These are phyloP conservation scores for Cheilosia variabilis DNA, from an alignment of 2,888 invertebrate species.

Conservation along the genomic window DNA sequence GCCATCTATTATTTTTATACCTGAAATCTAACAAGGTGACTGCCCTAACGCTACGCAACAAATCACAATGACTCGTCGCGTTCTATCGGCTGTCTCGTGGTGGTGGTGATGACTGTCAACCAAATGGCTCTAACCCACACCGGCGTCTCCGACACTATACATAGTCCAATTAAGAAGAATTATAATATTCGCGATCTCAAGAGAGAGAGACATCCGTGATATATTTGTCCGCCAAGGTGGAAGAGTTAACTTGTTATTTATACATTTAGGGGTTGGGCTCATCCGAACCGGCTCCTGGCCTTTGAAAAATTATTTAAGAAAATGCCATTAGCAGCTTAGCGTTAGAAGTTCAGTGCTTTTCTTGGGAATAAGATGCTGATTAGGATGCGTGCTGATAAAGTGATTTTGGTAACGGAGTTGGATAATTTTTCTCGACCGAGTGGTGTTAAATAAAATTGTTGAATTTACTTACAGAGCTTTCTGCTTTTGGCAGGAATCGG, in stretches of 20 bases:
- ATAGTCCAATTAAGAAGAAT: slow-evolving; percentile 48
- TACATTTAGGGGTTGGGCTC: slow-evolving; percentile 63
- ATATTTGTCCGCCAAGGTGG: slow-evolving; percentile 38
- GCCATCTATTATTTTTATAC: slow-evolving; percentile 5
- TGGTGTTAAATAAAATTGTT: background rate
- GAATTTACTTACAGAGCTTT: slow-evolving; percentile 41
- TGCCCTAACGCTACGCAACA: slow-evolving; percentile 60
- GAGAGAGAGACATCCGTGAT: slow-evolving; percentile 14
- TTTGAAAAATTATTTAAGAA: slow-evolving; percentile 62
- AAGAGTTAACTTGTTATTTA: slow-evolving; percentile 52
- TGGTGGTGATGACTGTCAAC: slow-evolving; percentile 28
- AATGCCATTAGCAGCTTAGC: slow-evolving; percentile 58
- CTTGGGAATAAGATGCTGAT: slow-evolving; percentile 64
- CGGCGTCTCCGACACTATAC: background rate
- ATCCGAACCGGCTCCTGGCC: slow-evolving; percentile 69
- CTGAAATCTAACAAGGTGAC: slow-evolving; percentile 62
- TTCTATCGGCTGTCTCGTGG: background rate
- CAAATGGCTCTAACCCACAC: slow-evolving; percentile 31
- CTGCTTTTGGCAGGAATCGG: slow-evolving; percentile 50
- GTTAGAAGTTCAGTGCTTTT: slow-evolving; percentile 70
- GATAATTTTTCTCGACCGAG: background rate
- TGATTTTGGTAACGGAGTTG: slow-evolving; percentile 62
- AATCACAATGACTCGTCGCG: slow-evolving; percentile 14
- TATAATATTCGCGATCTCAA: slow-evolving; percentile 51
- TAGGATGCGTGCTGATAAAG: slow-evolving; percentile 49